phyloP scores from a whole-genome alignment of 2,888 invertebrate genomes.

The Periphyllus acericola region DNA sequence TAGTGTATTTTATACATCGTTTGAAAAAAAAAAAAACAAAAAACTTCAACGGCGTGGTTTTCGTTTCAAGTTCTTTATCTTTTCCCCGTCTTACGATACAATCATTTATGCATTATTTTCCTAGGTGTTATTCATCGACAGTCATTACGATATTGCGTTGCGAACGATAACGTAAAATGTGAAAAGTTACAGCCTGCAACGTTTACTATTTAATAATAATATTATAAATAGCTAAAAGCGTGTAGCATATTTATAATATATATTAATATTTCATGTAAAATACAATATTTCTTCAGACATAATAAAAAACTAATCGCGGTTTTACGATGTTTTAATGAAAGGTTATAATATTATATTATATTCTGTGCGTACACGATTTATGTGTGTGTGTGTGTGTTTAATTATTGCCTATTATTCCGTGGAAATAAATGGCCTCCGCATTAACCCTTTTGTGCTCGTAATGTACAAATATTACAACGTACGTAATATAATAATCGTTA shows the following conservation, averaged over 20 bases:
- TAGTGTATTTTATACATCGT: too few relatives aligned
- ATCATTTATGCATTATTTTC: too few relatives aligned
- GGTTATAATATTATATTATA: not conserved
- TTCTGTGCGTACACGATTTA: not conserved
- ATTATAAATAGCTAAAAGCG: not conserved
- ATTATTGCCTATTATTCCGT: slow-evolving; percentile 4
- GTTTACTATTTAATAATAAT: not conserved
- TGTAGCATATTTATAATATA: not conserved
- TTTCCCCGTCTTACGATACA: too few relatives aligned
- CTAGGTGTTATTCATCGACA: too few relatives aligned
- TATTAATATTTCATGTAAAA: not conserved
- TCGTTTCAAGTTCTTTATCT: too few relatives aligned
- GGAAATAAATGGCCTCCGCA: not conserved
- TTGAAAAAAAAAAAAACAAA: too few relatives aligned
- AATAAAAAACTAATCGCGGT: slow-evolving; percentile 9
- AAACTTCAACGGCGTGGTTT: too few relatives aligned
- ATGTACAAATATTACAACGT: not conserved
- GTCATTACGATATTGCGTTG: too few relatives aligned
- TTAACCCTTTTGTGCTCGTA: not conserved
- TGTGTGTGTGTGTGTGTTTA: not conserved
- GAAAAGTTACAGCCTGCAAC: not conserved
- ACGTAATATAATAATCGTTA: not conserved
- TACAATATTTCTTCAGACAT: not conserved
- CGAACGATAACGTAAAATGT: not conserved
- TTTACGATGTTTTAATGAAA: slow-evolving; percentile 22